Percentiles rank a stretch among this genome's conserved stretches.
phyloP scores from a whole-genome alignment of 2,888 invertebrate genomes.

The Drosophila tanythrix region DNA sequence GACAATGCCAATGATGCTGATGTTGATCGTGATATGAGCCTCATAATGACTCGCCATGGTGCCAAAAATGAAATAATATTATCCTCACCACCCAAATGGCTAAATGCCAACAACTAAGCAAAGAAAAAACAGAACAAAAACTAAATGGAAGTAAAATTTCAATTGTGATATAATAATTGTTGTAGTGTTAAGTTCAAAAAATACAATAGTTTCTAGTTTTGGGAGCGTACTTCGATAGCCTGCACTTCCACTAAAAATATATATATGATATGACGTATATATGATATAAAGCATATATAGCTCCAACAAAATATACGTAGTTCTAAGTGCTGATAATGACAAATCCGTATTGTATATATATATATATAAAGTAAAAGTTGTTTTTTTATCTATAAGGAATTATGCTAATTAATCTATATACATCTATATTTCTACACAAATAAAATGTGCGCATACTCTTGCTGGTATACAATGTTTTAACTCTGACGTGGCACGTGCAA shows the following conservation, averaged over 20 bases:
- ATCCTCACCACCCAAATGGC: slow-evolving; percentile 33
- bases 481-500: slow-evolving; percentile 49
- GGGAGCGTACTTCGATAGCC: slow-evolving; percentile 31
- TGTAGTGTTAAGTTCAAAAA: slow-evolving; percentile 34
- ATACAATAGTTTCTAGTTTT: slow-evolving; percentile 13
- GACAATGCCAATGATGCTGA: slow-evolving; percentile 23
- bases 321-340: background rate
- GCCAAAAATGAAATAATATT: slow-evolving; percentile 51
- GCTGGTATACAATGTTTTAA: slow-evolving; percentile 52
- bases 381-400: slow-evolving; percentile 14
- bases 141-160: background rate
- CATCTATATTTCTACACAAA: slow-evolving; percentile 38
- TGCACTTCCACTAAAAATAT: background rate
- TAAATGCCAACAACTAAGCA: slow-evolving; percentile 21
- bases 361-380: slow-evolving; percentile 14
- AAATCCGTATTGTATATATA: background rate
- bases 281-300: slow-evolving; percentile 7
- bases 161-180: slow-evolving; percentile 46
- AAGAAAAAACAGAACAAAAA: background rate
- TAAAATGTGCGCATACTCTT: slow-evolving; percentile 59
- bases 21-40: slow-evolving; percentile 26
- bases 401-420: background rate
- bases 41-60: slow-evolving; percentile 23
- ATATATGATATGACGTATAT: background rate
- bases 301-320: slow-evolving; percentile 11